These are phyloP conservation scores for Nudaria mundana DNA, from an alignment of 2,888 invertebrate genomes.

Conservation along the genomic window DNA sequence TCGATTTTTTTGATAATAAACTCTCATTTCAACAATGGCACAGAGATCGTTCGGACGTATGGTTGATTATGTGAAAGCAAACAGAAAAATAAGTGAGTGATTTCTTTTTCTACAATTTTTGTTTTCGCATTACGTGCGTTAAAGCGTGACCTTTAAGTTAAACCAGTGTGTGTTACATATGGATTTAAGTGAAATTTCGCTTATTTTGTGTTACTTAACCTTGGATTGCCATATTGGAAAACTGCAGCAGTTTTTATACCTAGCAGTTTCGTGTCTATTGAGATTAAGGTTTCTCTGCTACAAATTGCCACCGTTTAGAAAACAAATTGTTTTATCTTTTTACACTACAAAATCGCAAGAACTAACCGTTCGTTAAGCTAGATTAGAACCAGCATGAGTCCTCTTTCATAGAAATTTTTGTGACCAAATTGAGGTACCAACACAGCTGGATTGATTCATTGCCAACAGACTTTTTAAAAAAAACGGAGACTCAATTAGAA, in stretches of 20 bases:
- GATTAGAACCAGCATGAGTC: too few species aligned
- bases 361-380: too few species aligned
- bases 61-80: slow-evolving; percentile 43
- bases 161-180: slow-evolving; percentile 3
- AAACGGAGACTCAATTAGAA: too few species aligned
- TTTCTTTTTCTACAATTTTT: slow-evolving; percentile 11
- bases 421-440: too few species aligned
- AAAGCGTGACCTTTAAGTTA: slow-evolving; percentile 9
- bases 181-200: slow-evolving; percentile 20
- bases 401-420: too few species aligned
- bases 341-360: too few species aligned
- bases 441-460: too few species aligned
- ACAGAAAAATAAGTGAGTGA: slow-evolving; percentile 55
- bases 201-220: slow-evolving; percentile 15
- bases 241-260: slow-evolving; percentile 7
- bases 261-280: slow-evolving; percentile 2
- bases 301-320: too few species aligned
- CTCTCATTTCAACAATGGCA: slow-evolving; percentile 41
- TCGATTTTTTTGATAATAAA: slow-evolving; percentile 26
- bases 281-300: slow-evolving; percentile 4
- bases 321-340: too few species aligned
- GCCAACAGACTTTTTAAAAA: too few species aligned
- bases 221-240: slow-evolving; percentile 10
- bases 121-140: slow-evolving; percentile 12
- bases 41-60: slow-evolving; percentile 42